These are phyloP conservation scores for Popillia japonica DNA, from an alignment of 1,140 invertebrate genomes.

Conservation along the genomic window DNA sequence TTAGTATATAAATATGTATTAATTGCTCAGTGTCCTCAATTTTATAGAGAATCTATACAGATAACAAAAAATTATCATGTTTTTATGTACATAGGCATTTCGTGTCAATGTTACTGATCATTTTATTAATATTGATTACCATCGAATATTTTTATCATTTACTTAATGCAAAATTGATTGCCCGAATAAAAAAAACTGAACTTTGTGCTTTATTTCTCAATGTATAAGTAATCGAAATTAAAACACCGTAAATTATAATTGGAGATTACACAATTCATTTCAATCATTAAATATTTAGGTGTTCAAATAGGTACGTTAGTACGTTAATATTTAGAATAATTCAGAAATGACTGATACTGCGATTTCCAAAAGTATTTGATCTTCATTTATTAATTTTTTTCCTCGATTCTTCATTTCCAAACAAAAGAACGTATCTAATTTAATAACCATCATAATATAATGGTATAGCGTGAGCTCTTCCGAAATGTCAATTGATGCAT, in stretches of 20 bases:
- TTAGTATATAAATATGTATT: background rate
- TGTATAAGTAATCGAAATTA: background rate
- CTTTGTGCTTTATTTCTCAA: background rate
- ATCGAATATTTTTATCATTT: background rate
- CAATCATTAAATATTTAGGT: too few species aligned
- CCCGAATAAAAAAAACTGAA: slow-evolving; percentile 8
- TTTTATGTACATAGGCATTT: slow-evolving; percentile 11
- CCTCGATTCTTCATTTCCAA: too few species aligned
- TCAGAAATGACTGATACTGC: too few species aligned
- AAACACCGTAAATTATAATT: background rate
- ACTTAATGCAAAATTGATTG: slow-evolving; percentile 3
- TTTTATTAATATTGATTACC: slow-evolving; percentile 19
- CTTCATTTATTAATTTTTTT: too few species aligned
- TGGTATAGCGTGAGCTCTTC: background rate
- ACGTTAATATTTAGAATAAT: too few species aligned
- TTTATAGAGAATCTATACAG: background rate
- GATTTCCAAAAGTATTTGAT: too few species aligned
- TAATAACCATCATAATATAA: too few species aligned
- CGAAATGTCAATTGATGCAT: slow-evolving; percentile 33
- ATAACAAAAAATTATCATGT: slow-evolving; percentile 16
- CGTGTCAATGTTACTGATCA: slow-evolving; percentile 1
- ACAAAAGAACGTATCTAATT: too few species aligned
- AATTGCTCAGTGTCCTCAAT: slow-evolving; percentile 3
- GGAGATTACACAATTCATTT: background rate
- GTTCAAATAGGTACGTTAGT: too few species aligned